Evolutionary conservation across 2,888 invertebrate genomes (phyloP).

Genomic region (Odontomyia ornata): DNA sequence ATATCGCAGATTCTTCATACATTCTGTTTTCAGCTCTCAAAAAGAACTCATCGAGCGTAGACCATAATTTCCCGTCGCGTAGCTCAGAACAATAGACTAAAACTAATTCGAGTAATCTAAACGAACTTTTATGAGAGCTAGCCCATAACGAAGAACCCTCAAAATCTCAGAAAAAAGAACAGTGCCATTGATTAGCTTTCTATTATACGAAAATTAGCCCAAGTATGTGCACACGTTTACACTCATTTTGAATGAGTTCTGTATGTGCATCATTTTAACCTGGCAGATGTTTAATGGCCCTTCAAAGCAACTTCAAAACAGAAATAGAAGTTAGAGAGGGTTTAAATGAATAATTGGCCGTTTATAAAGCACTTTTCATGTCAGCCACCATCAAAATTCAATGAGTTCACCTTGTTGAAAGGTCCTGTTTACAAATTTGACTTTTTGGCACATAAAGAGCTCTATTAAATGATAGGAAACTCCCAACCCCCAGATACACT

Average conservation of each 20-base stretch:
- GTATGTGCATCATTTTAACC: not conserved
- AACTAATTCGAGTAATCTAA: too few species aligned
- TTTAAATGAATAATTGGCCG: slow-evolving; percentile 8
- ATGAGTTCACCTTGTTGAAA: not conserved
- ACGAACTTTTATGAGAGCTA: too few species aligned
- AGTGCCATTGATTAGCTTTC: slow-evolving; percentile 47
- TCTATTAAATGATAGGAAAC: slow-evolving; percentile 1
- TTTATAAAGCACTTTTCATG: slow-evolving; percentile 20
- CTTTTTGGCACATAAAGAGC: slow-evolving; percentile 40
- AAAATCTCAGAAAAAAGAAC: slow-evolving; percentile 1
- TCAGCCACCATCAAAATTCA: slow-evolving; percentile 3
- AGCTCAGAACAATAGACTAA: too few species aligned
- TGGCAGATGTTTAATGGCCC: slow-evolving; percentile 31
- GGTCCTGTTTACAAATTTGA: slow-evolving; percentile 32
- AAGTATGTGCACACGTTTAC: slow-evolving; percentile 43
- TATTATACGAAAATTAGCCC: slow-evolving; percentile 48
- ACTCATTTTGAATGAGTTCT: slow-evolving; percentile 15
- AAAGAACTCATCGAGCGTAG: too few species aligned
- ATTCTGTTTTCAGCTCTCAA: too few species aligned
- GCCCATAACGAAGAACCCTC: too few species aligned
- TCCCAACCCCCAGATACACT: not conserved
- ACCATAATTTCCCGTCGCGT: too few species aligned
- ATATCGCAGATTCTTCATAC: too few species aligned
- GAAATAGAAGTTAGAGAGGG: slow-evolving; percentile 28
- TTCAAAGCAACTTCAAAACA: slow-evolving; percentile 18